These are phyloP conservation scores for Pseudotriccus pelzelni DNA, from an alignment of 2,797 vertebrate species.

Conservation along the genomic window DNA sequence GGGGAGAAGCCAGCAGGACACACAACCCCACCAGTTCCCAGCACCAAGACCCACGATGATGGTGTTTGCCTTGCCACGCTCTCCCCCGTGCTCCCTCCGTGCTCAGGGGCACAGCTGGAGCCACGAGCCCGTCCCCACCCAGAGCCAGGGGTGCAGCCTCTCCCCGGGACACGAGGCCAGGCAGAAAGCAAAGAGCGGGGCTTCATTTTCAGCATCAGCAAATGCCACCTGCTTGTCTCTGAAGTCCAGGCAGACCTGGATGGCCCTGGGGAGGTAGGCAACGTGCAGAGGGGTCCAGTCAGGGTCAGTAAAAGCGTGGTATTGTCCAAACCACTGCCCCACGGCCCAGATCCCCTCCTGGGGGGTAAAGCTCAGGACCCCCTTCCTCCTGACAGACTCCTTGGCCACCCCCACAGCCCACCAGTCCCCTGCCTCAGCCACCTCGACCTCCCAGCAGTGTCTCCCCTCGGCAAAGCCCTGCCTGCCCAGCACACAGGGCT, in stretches of 20 bases:
- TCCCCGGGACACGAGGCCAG: neutral
- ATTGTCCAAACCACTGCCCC: slow-evolving; percentile 73
- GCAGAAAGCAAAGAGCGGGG: neutral
- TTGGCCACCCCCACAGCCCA: slow-evolving; percentile 73
- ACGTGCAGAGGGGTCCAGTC: slow-evolving; percentile 74
- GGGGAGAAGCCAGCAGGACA: neutral
- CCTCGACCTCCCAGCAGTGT: slow-evolving; percentile 71
- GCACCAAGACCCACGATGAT: neutral
- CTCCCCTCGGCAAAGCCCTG: neutral
- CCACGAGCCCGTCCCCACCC: slow-evolving; percentile 9
- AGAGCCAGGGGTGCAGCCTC: neutral
- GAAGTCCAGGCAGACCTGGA: slow-evolving; percentile 74
- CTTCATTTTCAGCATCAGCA: neutral
- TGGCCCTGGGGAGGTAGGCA: slow-evolving; percentile 46
- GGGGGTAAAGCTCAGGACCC: slow-evolving; percentile 18
- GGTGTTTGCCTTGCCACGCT: fast-evolving
- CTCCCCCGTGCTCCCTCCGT: fast-evolving
- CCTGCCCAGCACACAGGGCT: slow-evolving; percentile 27
- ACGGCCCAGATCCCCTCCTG: slow-evolving; percentile 69
- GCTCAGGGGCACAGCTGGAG: slow-evolving; percentile 34
- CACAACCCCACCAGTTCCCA: neutral
- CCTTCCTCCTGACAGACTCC: slow-evolving; percentile 60
- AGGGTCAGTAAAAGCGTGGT: slow-evolving; percentile 78
- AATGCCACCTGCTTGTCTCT: neutral
- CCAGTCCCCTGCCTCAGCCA: slow-evolving; percentile 53